phyloP scores from a whole-genome alignment of 2,113 vertebrate species.

The Cephalophus harveyi region DNA sequence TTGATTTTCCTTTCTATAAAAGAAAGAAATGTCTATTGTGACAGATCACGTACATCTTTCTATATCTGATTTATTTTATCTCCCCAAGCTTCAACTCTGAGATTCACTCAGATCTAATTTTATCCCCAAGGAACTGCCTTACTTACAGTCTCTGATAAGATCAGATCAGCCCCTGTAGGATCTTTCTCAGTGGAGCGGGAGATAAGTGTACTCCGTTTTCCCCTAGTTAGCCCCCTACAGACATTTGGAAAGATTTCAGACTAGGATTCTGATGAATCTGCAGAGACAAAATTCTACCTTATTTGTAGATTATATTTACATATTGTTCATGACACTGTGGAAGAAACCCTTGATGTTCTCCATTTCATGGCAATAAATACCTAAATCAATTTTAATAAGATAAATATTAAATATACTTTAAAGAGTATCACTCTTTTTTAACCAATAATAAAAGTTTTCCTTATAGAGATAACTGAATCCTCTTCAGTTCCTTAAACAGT shows the following conservation, averaged over 20 bases:
- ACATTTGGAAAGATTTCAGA: slow-evolving; percentile 18
- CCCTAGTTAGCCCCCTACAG: slow-evolving; percentile 6
- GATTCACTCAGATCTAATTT: slow-evolving; percentile 28
- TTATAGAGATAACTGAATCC: not conserved
- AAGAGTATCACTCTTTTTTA: not conserved
- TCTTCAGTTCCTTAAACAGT: not conserved
- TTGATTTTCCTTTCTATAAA: not conserved
- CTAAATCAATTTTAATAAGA: not conserved
- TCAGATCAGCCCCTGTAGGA: slow-evolving; percentile 22
- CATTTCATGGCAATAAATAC: not conserved
- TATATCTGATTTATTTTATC: slow-evolving; percentile 40
- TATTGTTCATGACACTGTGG: not conserved
- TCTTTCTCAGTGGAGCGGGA: not conserved
- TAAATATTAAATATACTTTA: not conserved
- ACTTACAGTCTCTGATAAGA: slow-evolving; percentile 20
- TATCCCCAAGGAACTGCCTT: slow-evolving; percentile 42
- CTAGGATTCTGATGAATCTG: not conserved
- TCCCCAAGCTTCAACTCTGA: slow-evolving; percentile 51
- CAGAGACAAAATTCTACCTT: not conserved
- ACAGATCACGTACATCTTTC: slow-evolving; percentile 35
- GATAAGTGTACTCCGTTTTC: not conserved
- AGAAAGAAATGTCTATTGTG: slow-evolving; percentile 27
- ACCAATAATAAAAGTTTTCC: not conserved
- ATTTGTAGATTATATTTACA: not conserved
- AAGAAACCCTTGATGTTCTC: not conserved